These are phyloP conservation scores for Amphipoea oculea DNA, from an alignment of 2,888 invertebrate genomes.

Conservation along the genomic window DNA sequence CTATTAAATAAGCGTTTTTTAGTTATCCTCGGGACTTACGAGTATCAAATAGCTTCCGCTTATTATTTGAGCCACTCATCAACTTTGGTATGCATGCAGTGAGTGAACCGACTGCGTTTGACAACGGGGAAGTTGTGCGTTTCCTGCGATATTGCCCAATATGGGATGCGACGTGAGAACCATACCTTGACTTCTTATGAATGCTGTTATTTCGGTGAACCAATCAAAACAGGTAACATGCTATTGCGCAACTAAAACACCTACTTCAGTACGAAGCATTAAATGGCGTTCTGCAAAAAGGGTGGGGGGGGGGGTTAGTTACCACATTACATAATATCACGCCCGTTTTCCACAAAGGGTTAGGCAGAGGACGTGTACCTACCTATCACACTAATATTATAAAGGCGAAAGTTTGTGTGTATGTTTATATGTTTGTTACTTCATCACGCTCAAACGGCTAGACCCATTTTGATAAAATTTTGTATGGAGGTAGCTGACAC, in stretches of 20 bases:
- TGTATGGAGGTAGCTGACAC: too few relatives aligned
- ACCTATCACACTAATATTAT: too few relatives aligned
- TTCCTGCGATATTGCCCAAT: constrained; percentile 59
- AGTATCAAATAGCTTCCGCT: constrained; percentile 21
- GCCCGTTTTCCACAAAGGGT: background rate
- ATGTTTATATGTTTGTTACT: too few relatives aligned
- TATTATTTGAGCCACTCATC: constrained; percentile 13
- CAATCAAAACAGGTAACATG: background rate
- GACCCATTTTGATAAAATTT: too few relatives aligned
- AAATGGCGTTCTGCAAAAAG: background rate
- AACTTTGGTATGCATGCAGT: constrained; percentile 61
- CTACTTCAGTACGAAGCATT: background rate
- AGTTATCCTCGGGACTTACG: background rate
- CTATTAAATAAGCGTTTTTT: background rate
- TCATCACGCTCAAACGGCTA: too few relatives aligned
- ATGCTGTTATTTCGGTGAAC: constrained; percentile 33
- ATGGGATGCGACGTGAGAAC: constrained; percentile 59
- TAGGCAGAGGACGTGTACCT: too few relatives aligned
- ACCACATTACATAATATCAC: background rate
- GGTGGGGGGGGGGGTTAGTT: background rate
- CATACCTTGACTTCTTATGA: constrained; percentile 14
- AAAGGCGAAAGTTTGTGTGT: too few relatives aligned
- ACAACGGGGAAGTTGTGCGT: constrained; percentile 60
- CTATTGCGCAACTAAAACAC: constrained; percentile 5
- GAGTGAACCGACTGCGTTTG: constrained; percentile 57